Conservation (phyloP, 2,888 invertebrate species). For the Mayetiola destructor region DNA sequence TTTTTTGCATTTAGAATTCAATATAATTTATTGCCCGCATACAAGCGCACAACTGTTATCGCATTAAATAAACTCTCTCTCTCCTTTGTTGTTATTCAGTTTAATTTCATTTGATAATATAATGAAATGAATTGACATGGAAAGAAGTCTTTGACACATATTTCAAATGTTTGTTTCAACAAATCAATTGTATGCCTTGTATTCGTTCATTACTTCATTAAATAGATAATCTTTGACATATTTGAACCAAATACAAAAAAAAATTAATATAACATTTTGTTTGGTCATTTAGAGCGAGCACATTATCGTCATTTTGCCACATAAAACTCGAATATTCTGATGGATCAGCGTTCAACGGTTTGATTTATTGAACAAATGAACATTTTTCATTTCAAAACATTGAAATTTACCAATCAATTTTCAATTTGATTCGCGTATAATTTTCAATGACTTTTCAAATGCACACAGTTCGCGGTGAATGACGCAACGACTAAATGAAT, state of each 20-base stretch:
- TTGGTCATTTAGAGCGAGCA: no score
- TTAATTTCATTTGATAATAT: background rate
- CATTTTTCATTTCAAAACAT: no score
- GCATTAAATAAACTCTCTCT: background rate
- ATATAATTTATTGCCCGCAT: background rate
- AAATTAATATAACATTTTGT: no score
- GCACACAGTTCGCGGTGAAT: background rate
- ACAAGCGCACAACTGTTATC: background rate
- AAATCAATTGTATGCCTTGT: background rate
- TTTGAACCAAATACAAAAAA: background rate
- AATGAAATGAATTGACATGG: background rate
- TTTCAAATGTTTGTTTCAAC: background rate
- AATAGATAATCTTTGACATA: conserved; percentile 9
- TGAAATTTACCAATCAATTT: no score
- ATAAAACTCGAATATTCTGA: no score
- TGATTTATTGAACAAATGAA: no score
- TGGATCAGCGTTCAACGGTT: no score
- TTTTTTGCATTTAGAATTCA: background rate
- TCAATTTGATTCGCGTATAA: background rate
- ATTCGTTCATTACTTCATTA: background rate
- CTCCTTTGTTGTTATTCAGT: background rate
- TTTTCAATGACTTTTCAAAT: conserved; percentile 4
- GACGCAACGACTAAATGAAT: no score
- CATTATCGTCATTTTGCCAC: no score
- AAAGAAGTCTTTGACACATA: background rate